Base-by-base conservation (phyloP, 1,140 invertebrate genomes). In the Apis laboriosa region DNA sequence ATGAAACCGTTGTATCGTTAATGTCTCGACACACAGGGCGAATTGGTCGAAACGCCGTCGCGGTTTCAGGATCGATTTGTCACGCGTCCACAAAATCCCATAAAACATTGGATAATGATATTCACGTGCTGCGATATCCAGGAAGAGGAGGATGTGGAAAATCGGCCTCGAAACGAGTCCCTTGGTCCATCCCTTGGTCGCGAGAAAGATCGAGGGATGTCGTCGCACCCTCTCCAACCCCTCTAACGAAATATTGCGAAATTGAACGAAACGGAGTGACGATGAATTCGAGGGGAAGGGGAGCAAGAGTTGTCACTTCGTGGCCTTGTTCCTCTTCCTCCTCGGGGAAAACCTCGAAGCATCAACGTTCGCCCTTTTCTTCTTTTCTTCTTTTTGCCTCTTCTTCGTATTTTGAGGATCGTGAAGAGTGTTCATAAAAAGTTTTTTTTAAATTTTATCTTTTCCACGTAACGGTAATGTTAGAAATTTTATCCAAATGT, bases 21-120 rank as follows among this genome's bases (percentile, higher is more conserved):
- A 76, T 64, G 58, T 61, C 76, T 67, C 77, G 66, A 61, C 60
- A 3, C 34, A 34, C 34, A 7, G 56, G 75, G 19, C 66, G 68
- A 77, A 78, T 80, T 88, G 80, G 84, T 75, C 78, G 80, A 84
- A 87, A 77, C 76, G 77, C 68, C 73, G 64, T 60, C 55, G 66
- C 73, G 84, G 24, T 51, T 75, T 13, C 87, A 81, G 84, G 84
- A 93, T 93, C 92, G 91, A 92, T 93, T 87, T 83, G 91, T 89
- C 87, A 92, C 84, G 87, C 85, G 89, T 83, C 88, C 89, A 84
- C 84, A n/a, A 74, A n/a, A 74, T 81, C 66, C 85, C 88, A 90
- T 91, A 90, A 91, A 89, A 89, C 88, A 88, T 75, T 68, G 70
- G 70, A 70, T 90, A 92, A 92, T 91, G 89, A 90, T 92, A 93